Percentiles rank a stretch among this genome's conserved stretches.
phyloP scores from a whole-genome alignment of 2,797 vertebrate genomes.

The Natrix natrix region DNA sequence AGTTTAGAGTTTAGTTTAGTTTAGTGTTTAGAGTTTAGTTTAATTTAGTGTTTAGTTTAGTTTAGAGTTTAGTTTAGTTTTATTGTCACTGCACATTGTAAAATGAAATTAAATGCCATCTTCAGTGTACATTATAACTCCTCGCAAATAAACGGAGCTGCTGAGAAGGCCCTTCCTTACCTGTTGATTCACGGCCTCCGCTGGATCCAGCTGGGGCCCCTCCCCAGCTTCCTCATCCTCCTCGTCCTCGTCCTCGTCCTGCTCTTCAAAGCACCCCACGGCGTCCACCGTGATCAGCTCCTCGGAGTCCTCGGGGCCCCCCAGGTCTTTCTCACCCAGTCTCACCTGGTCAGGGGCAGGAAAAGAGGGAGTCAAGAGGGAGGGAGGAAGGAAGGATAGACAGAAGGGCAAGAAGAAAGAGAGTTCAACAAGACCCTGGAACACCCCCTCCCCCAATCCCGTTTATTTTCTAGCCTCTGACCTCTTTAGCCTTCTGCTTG shows the following conservation, averaged over 20 bases:
- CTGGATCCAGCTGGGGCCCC: constrained; percentile 57
- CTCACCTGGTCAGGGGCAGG: constrained; percentile 60
- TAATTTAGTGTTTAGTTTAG: no score
- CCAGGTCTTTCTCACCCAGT: constrained; percentile 72
- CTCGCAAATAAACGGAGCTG: no score
- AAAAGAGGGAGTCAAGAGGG: neutral
- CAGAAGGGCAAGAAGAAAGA: neutral
- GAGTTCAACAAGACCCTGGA: neutral
- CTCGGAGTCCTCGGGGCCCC: constrained; percentile 77
- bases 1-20: no score
- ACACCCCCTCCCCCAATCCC: neutral
- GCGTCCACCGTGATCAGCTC: constrained; percentile 83
- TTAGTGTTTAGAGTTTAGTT: no score
- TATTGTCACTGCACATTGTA: no score
- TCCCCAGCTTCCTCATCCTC: constrained; percentile 70
- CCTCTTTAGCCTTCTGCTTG: constrained; percentile 84
- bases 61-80: no score
- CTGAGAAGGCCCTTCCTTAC: constrained; percentile 31
- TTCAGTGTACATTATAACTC: no score
- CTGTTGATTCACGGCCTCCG: constrained; percentile 67
- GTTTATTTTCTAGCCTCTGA: constrained; percentile 46
- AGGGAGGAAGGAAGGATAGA: accelerated
- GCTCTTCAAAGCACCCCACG: constrained; percentile 82
- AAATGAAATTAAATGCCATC: no score
- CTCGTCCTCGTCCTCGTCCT: constrained; percentile 75